Evolutionary conservation across 1,140 invertebrate genomes (phyloP).

Genomic region (Psix sp.): DNA sequence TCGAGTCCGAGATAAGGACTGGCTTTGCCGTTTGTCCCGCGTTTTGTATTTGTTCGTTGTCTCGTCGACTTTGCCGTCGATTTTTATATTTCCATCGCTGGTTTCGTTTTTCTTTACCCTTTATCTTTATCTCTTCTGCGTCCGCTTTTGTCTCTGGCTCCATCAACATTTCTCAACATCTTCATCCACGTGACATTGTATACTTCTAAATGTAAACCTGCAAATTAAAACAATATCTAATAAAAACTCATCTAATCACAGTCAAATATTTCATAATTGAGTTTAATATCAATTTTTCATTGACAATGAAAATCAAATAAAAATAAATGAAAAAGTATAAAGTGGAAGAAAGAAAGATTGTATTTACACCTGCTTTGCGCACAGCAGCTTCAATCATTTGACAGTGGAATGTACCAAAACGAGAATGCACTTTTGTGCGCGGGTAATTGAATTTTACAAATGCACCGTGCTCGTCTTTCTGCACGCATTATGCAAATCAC

Average conservation of each 20-base stretch:
- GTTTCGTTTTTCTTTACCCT: slow-evolving; percentile 4
- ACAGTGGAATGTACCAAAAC: not conserved
- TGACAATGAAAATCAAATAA: too few relatives aligned
- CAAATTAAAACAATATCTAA: too few relatives aligned
- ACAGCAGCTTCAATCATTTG: not conserved
- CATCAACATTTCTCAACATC: too few relatives aligned
- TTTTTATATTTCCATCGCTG: slow-evolving; percentile 15
- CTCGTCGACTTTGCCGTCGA: slow-evolving; percentile 20
- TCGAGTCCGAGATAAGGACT: slow-evolving; percentile 42
- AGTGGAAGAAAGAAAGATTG: too few relatives aligned
- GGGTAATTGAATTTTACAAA: slow-evolving; percentile 13
- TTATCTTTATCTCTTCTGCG: not conserved
- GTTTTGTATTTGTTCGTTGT: slow-evolving; percentile 32
- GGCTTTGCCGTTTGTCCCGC: slow-evolving; percentile 26
- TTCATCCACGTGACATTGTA: too few relatives aligned
- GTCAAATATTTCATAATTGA: too few relatives aligned
- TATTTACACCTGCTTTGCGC: not conserved
- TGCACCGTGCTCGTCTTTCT: slow-evolving; percentile 1
- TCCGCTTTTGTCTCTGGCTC: too few relatives aligned
- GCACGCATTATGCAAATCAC: slow-evolving; percentile 18
- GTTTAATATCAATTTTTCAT: too few relatives aligned
- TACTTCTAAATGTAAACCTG: too few relatives aligned
- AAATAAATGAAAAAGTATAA: too few relatives aligned
- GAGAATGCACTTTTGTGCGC: not conserved
- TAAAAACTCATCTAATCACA: too few relatives aligned